Percentiles rank a stretch among this genome's conserved stretches.
Evolutionary conservation across 2,888 invertebrate genomes (phyloP).

Genomic region (Trichacis sp.): DNA sequence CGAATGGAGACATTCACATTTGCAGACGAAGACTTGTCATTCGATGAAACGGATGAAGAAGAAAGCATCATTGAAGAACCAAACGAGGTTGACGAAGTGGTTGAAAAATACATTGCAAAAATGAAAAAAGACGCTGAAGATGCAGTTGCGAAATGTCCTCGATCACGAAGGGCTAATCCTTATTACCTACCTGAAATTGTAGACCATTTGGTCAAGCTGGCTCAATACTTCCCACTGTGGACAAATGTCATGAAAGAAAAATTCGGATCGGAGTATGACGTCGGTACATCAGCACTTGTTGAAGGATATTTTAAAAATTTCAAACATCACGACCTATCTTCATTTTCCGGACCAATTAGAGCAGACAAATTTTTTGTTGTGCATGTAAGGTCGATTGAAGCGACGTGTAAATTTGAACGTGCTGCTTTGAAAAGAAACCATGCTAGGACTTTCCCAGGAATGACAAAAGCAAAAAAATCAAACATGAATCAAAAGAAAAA

Average conservation of each 20-base stretch:
- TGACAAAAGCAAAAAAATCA: background rate
- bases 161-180: background rate
- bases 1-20: background rate
- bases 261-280: constrained; percentile 10
- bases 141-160: background rate
- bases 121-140: no score
- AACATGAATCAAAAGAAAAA: background rate
- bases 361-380: constrained; percentile 29
- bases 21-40: background rate
- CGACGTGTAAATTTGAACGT: background rate
- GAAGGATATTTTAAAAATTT: constrained; percentile 18
- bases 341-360: constrained; percentile 10
- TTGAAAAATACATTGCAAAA: no score
- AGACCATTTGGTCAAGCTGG: background rate
- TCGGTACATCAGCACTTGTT: constrained; percentile 16
- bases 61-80: no score
- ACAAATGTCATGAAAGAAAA: constrained; percentile 20
- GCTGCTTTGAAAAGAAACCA: background rate
- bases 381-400: constrained; percentile 26
- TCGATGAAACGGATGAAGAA: no score
- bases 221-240: constrained; percentile 16
- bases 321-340: background rate
- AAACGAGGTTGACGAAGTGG: no score
- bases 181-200: constrained; percentile 5
- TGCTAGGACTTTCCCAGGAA: background rate